These are phyloP conservation scores for Amblyopsis rosae DNA, from an alignment of 2,113 vertebrate species.

Conservation along the genomic window DNA sequence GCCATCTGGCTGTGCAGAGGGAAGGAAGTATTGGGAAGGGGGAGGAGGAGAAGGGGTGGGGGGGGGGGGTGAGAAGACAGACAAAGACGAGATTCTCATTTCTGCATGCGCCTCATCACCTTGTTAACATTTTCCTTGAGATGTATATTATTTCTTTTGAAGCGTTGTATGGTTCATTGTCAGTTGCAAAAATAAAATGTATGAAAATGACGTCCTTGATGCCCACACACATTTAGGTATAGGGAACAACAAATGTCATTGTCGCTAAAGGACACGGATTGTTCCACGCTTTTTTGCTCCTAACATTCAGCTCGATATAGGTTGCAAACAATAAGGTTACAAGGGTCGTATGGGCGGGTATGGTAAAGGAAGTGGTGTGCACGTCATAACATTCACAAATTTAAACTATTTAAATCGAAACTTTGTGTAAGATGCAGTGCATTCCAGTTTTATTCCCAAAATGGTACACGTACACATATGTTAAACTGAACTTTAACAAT, in stretches of 20 bases:
- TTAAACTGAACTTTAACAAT: too few species aligned
- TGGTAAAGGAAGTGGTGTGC: background rate
- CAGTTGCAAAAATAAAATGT: slow-evolving; percentile 72
- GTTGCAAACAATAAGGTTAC: too few species aligned
- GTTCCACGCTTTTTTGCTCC: slow-evolving; percentile 36
- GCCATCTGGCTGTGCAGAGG: slow-evolving; percentile 72
- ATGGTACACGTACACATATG: too few species aligned
- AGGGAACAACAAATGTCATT: background rate
- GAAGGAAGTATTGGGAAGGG: slow-evolving; percentile 54
- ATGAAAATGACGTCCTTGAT: slow-evolving; percentile 63
- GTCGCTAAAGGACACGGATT: background rate
- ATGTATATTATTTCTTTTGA: slow-evolving; percentile 75
- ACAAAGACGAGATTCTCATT: slow-evolving; percentile 28
- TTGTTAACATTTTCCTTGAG: slow-evolving; percentile 72
- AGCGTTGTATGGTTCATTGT: slow-evolving; percentile 73
- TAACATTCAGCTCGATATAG: slow-evolving; percentile 28
- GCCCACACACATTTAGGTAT: slow-evolving; percentile 39
- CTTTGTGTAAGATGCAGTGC: too few species aligned
- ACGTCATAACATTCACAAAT: slow-evolving; percentile 7
- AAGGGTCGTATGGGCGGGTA: too few species aligned
- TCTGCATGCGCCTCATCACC: slow-evolving; percentile 79
- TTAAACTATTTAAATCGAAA: too few species aligned
- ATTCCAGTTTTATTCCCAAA: too few species aligned
- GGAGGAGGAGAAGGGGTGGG: background rate
- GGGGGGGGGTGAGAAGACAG: background rate